Evolutionary conservation across 2,797 vertebrate genomes (phyloP).

Genomic region (Sebastes cheni): DNA sequence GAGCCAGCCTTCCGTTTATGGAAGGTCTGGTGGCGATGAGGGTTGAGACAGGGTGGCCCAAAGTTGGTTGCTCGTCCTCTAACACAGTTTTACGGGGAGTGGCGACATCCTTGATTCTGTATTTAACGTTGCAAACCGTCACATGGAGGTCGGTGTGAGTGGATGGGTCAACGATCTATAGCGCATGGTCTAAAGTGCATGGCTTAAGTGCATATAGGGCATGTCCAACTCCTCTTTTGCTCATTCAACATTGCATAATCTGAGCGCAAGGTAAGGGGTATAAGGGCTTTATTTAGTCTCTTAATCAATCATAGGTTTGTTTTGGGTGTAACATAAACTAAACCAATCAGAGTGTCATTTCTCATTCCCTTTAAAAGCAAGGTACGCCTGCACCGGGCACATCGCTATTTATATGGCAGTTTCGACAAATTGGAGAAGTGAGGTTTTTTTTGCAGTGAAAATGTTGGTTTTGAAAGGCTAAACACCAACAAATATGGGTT

Average conservation of each 20-base stretch:
- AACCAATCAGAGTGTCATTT: not conserved
- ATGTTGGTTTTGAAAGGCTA: not conserved
- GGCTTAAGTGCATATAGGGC: not conserved
- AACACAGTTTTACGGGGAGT: not conserved
- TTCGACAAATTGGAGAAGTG: not conserved
- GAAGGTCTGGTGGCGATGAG: no score
- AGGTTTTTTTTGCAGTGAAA: not conserved
- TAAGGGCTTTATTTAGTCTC: not conserved
- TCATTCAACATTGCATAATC: not conserved
- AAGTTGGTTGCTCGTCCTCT: no score
- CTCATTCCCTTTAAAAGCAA: not conserved
- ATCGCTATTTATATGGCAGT: no score
- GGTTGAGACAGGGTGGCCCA: no score
- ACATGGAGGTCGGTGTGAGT: no score
- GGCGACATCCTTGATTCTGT: no score
- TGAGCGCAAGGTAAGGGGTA: not conserved
- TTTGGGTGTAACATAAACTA: not conserved
- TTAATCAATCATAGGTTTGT: not conserved
- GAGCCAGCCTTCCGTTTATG: no score
- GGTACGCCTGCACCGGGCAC: not conserved
- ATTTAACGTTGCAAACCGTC: no score
- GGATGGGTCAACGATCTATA: not conserved
- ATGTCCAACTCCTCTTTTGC: not conserved
- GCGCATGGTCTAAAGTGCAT: not conserved
- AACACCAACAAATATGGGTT: not conserved